Evolutionary conservation across 23 tunicate genomes (phyloP).

Genomic region (Corella eumyota): DNA sequence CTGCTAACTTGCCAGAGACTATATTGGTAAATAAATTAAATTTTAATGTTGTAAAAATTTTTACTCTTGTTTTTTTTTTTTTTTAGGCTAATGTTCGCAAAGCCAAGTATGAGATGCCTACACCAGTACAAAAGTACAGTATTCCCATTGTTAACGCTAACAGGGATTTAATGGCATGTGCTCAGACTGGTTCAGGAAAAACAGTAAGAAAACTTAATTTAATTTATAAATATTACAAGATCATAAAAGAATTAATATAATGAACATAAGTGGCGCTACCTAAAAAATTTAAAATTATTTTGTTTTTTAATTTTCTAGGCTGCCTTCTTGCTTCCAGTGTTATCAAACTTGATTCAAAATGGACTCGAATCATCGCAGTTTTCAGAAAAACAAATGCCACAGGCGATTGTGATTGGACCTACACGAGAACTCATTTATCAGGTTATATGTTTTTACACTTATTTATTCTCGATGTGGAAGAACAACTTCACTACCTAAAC

Average conservation of each 20-base stretch:
- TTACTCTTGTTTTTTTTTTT: not conserved
- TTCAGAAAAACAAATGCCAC: conserved; percentile 54
- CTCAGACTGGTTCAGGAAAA: conserved; percentile 98
- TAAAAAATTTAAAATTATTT: no score
- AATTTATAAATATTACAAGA: no score
- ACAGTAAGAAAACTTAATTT: no score
- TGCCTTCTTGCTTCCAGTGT: conserved; percentile 86
- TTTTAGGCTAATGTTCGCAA: conserved; percentile 32
- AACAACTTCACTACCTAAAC: no score
- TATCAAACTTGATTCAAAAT: conserved; percentile 33
- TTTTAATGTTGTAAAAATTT: no score
- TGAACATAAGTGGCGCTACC: no score
- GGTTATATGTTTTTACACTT: no score
- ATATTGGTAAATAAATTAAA: no score
- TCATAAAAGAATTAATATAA: no score
- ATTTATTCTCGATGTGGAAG: no score
- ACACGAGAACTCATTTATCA: conserved; percentile 89
- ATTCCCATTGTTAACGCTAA: conserved; percentile 54
- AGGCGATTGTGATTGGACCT: conserved; percentile 91
- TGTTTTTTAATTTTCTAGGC: no score
- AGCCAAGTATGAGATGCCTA: conserved; percentile 58
- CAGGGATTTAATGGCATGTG: conserved; percentile 98
- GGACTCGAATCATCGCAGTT: conserved; percentile 40
- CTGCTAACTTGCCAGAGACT: conserved; percentile 56
- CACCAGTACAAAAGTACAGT: conserved; percentile 92